Evolutionary conservation across 1,140 invertebrate genomes (phyloP).

Genomic region (Tetragonula clypearis): DNA sequence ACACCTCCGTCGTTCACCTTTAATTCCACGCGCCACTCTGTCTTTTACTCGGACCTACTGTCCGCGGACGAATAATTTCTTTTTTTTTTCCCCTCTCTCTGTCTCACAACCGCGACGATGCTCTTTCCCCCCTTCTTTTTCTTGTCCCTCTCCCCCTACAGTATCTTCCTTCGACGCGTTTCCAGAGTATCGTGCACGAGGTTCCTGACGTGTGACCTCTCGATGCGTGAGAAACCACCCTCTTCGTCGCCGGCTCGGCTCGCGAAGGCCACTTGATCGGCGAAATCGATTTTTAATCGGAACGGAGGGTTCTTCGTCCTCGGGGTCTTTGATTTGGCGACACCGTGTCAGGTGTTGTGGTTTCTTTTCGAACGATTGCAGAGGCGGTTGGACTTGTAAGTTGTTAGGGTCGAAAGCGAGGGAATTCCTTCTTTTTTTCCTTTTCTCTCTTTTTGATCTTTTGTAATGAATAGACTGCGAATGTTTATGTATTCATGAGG

Average conservation of each 20-base stretch:
- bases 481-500: no score
- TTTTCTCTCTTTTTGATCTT: neutral
- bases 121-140: neutral
- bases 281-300: neutral
- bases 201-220: conserved; percentile 20
- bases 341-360: neutral
- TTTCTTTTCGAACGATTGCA: neutral
- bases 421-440: neutral
- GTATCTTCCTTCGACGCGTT: neutral
- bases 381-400: neutral
- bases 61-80: neutral
- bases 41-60: conserved; percentile 49
- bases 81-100: neutral
- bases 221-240: neutral
- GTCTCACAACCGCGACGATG: neutral
- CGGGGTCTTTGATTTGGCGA: neutral
- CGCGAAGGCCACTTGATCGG: neutral
- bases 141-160: neutral
- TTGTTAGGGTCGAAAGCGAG: neutral
- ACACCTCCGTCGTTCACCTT: conserved; percentile 75
- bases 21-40: conserved; percentile 60
- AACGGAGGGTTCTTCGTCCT: neutral
- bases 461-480: neutral
- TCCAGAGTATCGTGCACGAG: neutral
- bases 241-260: neutral